Evolutionary conservation across 2,888 invertebrate species (phyloP).

Genomic region (Tanypteryx hageni): DNA sequence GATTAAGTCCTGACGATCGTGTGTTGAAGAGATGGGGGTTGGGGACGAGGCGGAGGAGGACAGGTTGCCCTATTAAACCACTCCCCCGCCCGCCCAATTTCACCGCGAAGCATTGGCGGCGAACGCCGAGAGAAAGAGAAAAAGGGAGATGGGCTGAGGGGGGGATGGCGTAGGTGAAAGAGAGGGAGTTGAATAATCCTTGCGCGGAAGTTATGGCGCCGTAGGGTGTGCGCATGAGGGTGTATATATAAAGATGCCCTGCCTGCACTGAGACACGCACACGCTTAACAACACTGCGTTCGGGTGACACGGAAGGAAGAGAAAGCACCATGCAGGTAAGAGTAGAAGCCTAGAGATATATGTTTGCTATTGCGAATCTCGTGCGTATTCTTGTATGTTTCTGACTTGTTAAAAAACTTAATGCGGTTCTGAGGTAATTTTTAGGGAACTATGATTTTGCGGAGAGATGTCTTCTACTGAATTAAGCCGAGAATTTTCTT

Average conservation of each 20-base stretch:
- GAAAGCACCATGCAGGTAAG: background rate
- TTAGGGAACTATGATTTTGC: no score
- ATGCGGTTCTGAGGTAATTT: no score
- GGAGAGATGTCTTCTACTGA: no score
- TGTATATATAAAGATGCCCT: background rate
- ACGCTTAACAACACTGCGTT: background rate
- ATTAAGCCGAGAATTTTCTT: no score
- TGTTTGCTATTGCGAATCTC: background rate
- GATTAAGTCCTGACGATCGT: background rate
- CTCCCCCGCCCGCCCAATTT: background rate
- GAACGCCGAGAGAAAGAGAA: no score
- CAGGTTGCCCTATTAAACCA: background rate
- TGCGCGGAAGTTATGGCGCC: slow-evolving; percentile 5
- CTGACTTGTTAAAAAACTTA: no score
- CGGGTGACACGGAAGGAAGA: background rate
- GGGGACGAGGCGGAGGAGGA: background rate
- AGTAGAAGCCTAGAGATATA: background rate
- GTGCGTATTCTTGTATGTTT: no score
- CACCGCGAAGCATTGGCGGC: background rate
- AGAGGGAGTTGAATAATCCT: background rate
- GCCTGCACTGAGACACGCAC: background rate
- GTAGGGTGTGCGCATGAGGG: background rate
- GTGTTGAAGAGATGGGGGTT: background rate
- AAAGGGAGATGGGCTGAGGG: background rate
- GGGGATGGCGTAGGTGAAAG: background rate